Percentiles rank a stretch among this genome's conserved stretches.
Conservation (phyloP, 1,140 invertebrate genomes). For the Aphelenchoides avenae region DNA sequence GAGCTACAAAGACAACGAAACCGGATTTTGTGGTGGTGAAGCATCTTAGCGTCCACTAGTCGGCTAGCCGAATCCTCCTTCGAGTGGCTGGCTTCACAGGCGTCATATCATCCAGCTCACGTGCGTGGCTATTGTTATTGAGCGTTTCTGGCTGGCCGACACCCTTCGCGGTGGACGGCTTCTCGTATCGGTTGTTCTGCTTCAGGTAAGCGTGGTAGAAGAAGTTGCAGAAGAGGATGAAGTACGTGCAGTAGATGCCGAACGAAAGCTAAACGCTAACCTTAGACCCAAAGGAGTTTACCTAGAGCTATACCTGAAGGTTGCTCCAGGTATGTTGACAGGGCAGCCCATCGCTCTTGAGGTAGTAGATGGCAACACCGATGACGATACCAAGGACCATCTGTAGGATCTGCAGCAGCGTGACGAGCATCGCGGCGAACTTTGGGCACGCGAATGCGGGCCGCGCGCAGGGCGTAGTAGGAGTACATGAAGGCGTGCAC, state of each 20-base stretch:
- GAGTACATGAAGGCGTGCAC: constrained; percentile 72
- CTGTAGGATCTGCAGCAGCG: constrained; percentile 88
- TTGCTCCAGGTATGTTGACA: constrained; percentile 83
- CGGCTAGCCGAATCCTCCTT: too few species aligned
- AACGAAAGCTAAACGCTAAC: constrained; percentile 82
- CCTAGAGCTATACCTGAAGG: too few species aligned
- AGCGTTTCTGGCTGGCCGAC: neutral
- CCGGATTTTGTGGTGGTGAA: too few species aligned
- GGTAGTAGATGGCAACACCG: constrained; percentile 74
- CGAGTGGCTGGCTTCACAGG: too few species aligned
- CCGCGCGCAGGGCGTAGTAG: constrained; percentile 82
- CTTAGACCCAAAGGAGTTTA: too few species aligned
- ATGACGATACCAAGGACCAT: constrained; percentile 89
- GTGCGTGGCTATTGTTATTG: too few species aligned
- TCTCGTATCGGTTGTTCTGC: constrained; percentile 32
- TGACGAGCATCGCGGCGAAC: constrained; percentile 85
- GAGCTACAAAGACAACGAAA: too few species aligned
- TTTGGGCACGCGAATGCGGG: constrained; percentile 77
- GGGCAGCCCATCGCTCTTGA: constrained; percentile 62
- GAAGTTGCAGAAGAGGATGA: constrained; percentile 64
- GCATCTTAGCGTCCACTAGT: too few species aligned
- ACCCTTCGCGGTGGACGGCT: too few species aligned
- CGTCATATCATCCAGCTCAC: too few species aligned
- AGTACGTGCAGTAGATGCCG: constrained; percentile 78
- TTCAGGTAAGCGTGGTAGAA: constrained; percentile 65